Evolutionary conservation across 2,888 invertebrate species (phyloP).

Genomic region (Mystacides longicornis): DNA sequence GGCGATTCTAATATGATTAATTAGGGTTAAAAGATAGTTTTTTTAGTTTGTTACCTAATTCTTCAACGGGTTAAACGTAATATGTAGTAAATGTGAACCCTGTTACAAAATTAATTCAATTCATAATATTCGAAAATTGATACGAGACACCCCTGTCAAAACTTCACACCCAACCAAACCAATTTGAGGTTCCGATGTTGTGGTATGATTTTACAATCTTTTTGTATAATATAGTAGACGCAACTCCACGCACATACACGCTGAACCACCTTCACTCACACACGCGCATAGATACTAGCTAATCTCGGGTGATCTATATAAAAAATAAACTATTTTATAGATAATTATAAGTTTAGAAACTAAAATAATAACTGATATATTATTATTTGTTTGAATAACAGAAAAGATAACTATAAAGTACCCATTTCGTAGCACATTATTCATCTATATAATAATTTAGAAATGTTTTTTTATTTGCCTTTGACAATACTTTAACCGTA

Average conservation of each 20-base stretch:
- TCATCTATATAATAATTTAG: too few species aligned
- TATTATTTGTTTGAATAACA: background rate
- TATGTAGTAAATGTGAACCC: too few species aligned
- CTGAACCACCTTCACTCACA: background rate
- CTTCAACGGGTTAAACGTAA: too few species aligned
- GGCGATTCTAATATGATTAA: too few species aligned
- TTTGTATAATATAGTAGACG: background rate
- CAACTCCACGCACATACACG: background rate
- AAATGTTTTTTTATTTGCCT: background rate
- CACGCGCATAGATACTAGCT: background rate
- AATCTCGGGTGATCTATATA: background rate
- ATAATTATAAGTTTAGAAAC: background rate
- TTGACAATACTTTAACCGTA: background rate
- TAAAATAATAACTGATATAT: background rate
- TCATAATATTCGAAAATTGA: too few species aligned
- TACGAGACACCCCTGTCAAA: background rate
- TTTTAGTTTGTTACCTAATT: too few species aligned
- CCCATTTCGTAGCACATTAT: too few species aligned
- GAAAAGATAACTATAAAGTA: too few species aligned
- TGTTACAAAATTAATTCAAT: too few species aligned
- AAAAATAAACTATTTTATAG: background rate
- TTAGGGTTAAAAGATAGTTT: too few species aligned
- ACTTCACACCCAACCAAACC: conserved; percentile 3
- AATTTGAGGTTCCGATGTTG: background rate
- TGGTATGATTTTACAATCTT: background rate